Evolutionary conservation across 2,888 invertebrate species (phyloP), one percentile per base, ranked within the genome.

Genomic region (Papilio protenor): DNA sequence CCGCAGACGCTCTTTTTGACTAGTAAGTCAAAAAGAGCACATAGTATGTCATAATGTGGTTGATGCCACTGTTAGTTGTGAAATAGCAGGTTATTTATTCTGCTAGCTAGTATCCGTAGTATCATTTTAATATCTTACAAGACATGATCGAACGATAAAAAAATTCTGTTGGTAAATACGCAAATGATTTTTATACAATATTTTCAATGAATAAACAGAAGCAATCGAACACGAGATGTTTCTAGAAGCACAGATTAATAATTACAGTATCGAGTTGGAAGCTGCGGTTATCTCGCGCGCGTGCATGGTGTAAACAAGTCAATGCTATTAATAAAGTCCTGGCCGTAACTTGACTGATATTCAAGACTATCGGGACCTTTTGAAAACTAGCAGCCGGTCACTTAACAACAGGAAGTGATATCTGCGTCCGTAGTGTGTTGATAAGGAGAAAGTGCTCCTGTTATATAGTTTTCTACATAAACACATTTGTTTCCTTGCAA

Each of bases 301-400:
- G 75, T 71, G 84, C 85, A 86, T 84, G 84, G 82, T 87, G 86
- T 90, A 90, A 91, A 90, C 90, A 91, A 90, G 83, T 85, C 70
- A 77, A 72, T 40, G 74, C 77, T 81, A 81, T 82, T 80, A 78
- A 80, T 81, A 81, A 79, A 78, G 75, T 73, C 52, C 70, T 79
- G 69, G 49, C 49, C 87, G 83, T 83, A 84, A 84, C 84, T 84
- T 84, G 83, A 82, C 55, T 84, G 84, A 85, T 81, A 85, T 84
- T 82, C 81, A 79, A 81, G 78, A 82, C 75, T 84, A 86, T 85
- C 84, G 82, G 80, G 71, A 73, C 78, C 85, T 87, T 86, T 86
- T 81, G 84, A 87, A 87, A 84, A 80, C 80, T 79, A 81, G 80
- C 80, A 81, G 78, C 79, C 78, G 81, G 80, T 66, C 75, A 23